These are phyloP conservation scores for Sarcophaga caerulescens DNA, from an alignment of 2,888 invertebrate genomes.

Conservation along the genomic window DNA sequence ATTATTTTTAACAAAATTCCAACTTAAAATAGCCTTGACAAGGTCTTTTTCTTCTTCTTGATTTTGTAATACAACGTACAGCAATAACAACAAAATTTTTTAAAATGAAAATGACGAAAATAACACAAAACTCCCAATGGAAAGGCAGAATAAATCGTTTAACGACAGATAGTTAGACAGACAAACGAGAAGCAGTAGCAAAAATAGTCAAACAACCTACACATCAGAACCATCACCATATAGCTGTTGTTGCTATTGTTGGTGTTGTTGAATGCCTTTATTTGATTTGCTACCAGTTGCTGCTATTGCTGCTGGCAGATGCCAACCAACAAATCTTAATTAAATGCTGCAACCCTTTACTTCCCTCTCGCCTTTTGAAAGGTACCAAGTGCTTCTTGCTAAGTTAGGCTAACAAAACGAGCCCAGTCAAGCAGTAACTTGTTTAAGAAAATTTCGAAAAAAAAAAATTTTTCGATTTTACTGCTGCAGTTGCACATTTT, in stretches of 20 bases:
- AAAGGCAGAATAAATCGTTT: background rate
- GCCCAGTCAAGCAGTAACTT: conserved; percentile 48
- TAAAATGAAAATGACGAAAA: background rate
- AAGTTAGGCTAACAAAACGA: conserved; percentile 26
- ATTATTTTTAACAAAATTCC: conserved; percentile 1
- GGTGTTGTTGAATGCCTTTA: conserved; percentile 25
- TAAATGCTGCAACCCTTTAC: conserved; percentile 55
- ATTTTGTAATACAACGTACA: conserved; percentile 39
- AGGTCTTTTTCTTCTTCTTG: conserved; percentile 61
- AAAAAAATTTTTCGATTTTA: background rate
- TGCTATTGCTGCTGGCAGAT: conserved; percentile 44
- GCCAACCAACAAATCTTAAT: conserved; percentile 64
- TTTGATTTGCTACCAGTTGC: conserved; percentile 48
- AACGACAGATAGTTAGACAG: background rate
- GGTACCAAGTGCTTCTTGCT: background rate
- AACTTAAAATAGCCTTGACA: conserved; percentile 66
- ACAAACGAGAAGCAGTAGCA: conserved; percentile 10
- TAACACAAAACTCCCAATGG: background rate
- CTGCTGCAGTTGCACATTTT: conserved; percentile 37
- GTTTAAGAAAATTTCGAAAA: conserved; percentile 41
- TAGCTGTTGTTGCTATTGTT: conserved; percentile 7
- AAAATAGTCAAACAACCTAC: conserved; percentile 50
- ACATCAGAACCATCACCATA: conserved; percentile 23
- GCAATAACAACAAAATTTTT: background rate
- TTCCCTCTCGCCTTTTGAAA: conserved; percentile 31